phyloP scores from a whole-genome alignment of 2,888 invertebrate species.

The Stenodema calcarata region DNA sequence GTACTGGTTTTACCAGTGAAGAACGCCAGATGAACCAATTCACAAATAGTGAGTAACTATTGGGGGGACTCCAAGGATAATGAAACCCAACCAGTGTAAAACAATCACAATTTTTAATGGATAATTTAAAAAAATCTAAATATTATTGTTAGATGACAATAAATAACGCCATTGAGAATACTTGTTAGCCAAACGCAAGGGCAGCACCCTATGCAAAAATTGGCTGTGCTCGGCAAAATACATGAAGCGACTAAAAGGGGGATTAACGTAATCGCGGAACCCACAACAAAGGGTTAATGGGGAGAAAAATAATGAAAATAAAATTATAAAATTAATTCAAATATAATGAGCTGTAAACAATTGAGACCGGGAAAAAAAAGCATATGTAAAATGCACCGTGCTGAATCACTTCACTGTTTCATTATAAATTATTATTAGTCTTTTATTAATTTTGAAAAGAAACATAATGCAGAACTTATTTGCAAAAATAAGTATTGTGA shows the following conservation, averaged over 20 bases:
- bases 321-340: not conserved
- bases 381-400: not conserved
- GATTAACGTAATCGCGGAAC: not conserved
- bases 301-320: not conserved
- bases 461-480: not conserved
- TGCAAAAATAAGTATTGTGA: not conserved
- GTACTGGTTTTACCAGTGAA: too few species aligned
- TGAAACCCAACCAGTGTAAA: not conserved
- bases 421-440: conserved; percentile 2
- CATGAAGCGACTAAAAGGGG: not conserved
- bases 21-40: too few species aligned
- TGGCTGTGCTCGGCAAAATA: not conserved
- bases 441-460: not conserved
- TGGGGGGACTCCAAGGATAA: too few species aligned
- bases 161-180: not conserved
- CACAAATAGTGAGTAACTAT: too few species aligned
- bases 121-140: not conserved
- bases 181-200: not conserved
- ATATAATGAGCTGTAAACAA: not conserved
- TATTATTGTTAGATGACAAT: not conserved
- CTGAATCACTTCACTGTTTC: not conserved
- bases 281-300: not conserved
- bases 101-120: conserved; percentile 3
- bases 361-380: not conserved
- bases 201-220: not conserved